A percentile compares a stretch with the other conserved stretches of the same genome.
phyloP scores from a whole-genome alignment of 2,113 vertebrate species.

The Danionella cerebrum region DNA sequence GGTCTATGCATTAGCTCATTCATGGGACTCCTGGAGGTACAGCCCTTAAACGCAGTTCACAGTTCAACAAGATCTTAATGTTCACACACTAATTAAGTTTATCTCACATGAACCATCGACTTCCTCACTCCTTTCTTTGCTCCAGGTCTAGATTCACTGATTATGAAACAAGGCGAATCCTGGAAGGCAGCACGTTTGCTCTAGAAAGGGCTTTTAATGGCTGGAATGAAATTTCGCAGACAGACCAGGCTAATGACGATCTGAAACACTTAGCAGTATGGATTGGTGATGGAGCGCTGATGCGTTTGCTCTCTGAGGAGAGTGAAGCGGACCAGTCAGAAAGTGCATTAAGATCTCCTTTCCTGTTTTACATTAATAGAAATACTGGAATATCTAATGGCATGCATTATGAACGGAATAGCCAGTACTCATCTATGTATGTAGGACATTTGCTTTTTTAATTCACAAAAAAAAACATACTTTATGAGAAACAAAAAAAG shows the following conservation, averaged over 20 bases:
- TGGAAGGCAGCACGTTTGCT: conserved; percentile 39
- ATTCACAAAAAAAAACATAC: too few species aligned
- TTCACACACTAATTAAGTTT: neutral
- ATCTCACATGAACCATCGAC: neutral
- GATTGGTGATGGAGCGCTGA: conserved; percentile 43
- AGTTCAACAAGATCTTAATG: neutral
- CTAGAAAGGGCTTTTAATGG: conserved; percentile 46
- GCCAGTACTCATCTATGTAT: neutral
- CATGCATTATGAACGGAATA: neutral
- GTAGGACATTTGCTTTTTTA: neutral
- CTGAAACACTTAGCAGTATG: conserved; percentile 40
- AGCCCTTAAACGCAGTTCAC: neutral
- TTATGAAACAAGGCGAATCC: conserved; percentile 46
- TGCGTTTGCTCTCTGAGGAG: conserved; percentile 23
- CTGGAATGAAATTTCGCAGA: neutral
- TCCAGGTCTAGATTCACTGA: conserved; percentile 42
- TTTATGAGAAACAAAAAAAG: too few species aligned
- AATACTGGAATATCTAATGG: conserved; percentile 4
- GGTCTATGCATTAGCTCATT: neutral
- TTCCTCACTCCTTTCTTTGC: neutral
- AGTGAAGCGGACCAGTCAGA: conserved; percentile 1
- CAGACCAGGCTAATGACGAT: conserved; percentile 39
- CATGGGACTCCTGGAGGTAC: neutral
- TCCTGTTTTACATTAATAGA: neutral
- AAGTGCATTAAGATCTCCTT: neutral